Evolutionary conservation across 2,888 invertebrate species (phyloP), one percentile per base, ranked within the genome.

Genomic region (Lithophane ornitopus): DNA sequence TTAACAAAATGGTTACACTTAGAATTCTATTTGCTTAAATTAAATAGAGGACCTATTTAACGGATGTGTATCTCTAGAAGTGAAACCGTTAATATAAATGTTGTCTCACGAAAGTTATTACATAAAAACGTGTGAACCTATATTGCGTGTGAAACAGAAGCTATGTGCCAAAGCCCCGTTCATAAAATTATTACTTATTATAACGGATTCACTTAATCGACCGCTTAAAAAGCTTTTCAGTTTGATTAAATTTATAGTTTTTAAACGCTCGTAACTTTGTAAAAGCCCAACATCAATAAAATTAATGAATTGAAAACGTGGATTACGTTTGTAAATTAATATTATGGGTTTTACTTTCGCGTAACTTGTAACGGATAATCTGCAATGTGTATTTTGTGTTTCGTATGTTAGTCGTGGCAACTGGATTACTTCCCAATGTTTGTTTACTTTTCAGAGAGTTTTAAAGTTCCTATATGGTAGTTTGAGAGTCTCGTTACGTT

Each of bases 221-320:
- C 74, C 59, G 54, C 66, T 78, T 69, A 67, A 74, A 78, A 80
- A 76, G 68, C 77, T 76, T 80, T 76, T 72, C 74, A 75, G 80
- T 76, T 84, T 79, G 67, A 82, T 76, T 77, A 73, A 85, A 82
- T 86, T 79, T 86, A 82, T 85, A 85, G 79, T 86, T 86, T 81
- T 85, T 78, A 79, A 77, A 77, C 56, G 73, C 56, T 44, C 70
- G 62, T 80, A 78, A 84, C 76, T 78, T 82, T 52, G 66, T 69
- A 56, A 80, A 85, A 85, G 72, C 79, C 76, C 76, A 78, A 74
- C 70, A 77, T 86, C 74, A 79, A 84, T 81, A 84, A 82, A 86
- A 79, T 84, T 84, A 86, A 86, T 86, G 75, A 76, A 84, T 78
- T 78, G 78, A 83, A 86, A 85, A 81, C 81, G 62, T 61, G 82